Conservation (phyloP, 2,888 invertebrate genomes). For the Lottia scabra region DNA sequence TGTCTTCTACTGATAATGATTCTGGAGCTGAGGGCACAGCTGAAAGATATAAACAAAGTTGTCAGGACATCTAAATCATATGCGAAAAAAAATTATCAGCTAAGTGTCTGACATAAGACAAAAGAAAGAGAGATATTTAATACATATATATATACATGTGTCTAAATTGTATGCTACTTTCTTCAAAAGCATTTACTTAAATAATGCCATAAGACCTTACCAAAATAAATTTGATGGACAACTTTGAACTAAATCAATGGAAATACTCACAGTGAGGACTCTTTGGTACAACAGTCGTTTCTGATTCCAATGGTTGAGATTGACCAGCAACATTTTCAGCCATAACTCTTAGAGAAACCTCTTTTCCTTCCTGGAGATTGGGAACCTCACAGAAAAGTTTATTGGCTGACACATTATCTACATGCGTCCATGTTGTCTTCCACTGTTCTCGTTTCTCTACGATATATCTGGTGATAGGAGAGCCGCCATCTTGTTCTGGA, state of each 20-base stretch:
- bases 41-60: slow-evolving; percentile 12
- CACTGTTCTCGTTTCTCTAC: slow-evolving; percentile 80
- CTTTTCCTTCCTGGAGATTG: slow-evolving; percentile 81
- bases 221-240: too few relatives aligned
- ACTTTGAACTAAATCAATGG: too few relatives aligned
- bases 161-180: too few relatives aligned
- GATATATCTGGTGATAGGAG: slow-evolving; percentile 82
- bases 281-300: slow-evolving; percentile 52
- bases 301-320: slow-evolving; percentile 77
- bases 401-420: slow-evolving; percentile 41
- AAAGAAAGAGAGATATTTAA: too few relatives aligned
- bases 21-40: slow-evolving; percentile 51
- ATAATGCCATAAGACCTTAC: too few relatives aligned
- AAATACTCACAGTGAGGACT: slow-evolving; percentile 58
- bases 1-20: slow-evolving; percentile 46
- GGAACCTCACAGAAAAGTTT: slow-evolving; percentile 45
- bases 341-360: slow-evolving; percentile 87
- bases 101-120: too few relatives aligned
- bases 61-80: too few relatives aligned
- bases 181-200: too few relatives aligned
- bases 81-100: too few relatives aligned
- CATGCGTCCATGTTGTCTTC: slow-evolving; percentile 51
- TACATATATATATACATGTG: too few relatives aligned
- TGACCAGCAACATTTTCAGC: slow-evolving; percentile 87
- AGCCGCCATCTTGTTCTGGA: slow-evolving; percentile 79